Evolutionary conservation across 35 echinoderm and acorn worm genomes (phyloP).

Genomic region (Lytechinus pictus): DNA sequence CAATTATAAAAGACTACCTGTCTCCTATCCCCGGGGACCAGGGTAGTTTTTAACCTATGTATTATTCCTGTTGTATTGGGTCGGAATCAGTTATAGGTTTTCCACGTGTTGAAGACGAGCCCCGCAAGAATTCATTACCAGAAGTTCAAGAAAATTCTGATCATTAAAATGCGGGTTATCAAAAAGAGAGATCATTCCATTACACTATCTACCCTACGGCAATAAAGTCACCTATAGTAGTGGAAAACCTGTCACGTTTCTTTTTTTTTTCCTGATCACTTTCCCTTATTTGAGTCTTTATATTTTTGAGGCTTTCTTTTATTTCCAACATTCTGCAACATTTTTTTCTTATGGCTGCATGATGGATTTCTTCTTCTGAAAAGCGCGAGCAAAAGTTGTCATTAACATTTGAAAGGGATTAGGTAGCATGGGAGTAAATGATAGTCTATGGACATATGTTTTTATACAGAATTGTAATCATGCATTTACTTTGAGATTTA

Average conservation of each 20-base stretch:
- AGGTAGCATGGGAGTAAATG: background rate
- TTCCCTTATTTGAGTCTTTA: background rate
- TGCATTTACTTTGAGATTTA: background rate
- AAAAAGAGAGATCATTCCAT: background rate
- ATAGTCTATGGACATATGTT: background rate
- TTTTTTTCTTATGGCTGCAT: background rate
- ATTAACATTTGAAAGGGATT: background rate
- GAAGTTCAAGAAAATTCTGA: background rate
- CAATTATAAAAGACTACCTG: background rate
- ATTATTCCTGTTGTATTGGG: background rate
- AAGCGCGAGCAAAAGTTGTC: background rate
- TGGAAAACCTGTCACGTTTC: background rate
- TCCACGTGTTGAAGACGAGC: background rate
- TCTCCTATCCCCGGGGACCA: background rate
- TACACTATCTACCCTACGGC: background rate
- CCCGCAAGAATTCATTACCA: background rate
- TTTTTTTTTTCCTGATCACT: background rate
- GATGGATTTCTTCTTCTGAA: background rate
- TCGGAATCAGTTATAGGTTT: background rate
- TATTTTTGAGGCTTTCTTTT: background rate
- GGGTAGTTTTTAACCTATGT: background rate
- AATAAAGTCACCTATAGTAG: background rate
- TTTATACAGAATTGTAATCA: background rate
- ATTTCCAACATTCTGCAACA: background rate
- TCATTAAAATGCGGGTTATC: slow-evolving; percentile 4